A percentile compares a stretch with the other conserved stretches of the same genome.
These are phyloP conservation scores for Clunio marinus DNA, from an alignment of 2,888 invertebrate species.

Conservation along the genomic window DNA sequence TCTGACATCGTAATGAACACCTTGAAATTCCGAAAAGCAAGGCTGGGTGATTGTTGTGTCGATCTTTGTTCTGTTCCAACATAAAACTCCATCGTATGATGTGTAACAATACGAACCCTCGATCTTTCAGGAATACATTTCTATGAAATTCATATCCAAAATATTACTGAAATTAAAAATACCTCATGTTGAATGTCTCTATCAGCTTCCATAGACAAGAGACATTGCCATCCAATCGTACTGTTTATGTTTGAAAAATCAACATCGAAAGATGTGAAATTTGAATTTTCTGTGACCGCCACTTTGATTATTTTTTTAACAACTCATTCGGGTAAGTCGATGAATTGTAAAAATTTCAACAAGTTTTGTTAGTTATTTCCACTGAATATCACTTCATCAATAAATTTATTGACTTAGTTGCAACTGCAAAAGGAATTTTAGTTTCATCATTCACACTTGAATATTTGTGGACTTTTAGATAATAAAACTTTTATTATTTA, in stretches of 20 bases:
- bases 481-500: too few species aligned
- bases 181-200: not conserved
- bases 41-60: conserved; percentile 65
- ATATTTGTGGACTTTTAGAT: too few species aligned
- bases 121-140: too few species aligned
- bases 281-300: conserved; percentile 16
- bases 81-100: conserved; percentile 70
- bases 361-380: too few species aligned
- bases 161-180: not conserved
- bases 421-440: too few species aligned
- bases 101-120: conserved; percentile 57
- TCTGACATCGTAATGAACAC: conserved; percentile 72
- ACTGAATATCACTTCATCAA: too few species aligned
- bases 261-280: conserved; percentile 16
- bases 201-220: conserved; percentile 24
- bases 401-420: too few species aligned
- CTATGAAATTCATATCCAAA: not conserved
- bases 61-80: conserved; percentile 76
- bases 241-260: conserved; percentile 6
- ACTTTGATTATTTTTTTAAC: conserved; percentile 18
- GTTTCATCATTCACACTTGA: too few species aligned
- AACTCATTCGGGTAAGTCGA: too few species aligned
- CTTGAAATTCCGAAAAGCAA: conserved; percentile 75
- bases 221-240: conserved; percentile 35
- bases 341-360: too few species aligned